Base-by-base conservation (phyloP, 2,888 invertebrate genomes). In the Luperina testacea region DNA sequence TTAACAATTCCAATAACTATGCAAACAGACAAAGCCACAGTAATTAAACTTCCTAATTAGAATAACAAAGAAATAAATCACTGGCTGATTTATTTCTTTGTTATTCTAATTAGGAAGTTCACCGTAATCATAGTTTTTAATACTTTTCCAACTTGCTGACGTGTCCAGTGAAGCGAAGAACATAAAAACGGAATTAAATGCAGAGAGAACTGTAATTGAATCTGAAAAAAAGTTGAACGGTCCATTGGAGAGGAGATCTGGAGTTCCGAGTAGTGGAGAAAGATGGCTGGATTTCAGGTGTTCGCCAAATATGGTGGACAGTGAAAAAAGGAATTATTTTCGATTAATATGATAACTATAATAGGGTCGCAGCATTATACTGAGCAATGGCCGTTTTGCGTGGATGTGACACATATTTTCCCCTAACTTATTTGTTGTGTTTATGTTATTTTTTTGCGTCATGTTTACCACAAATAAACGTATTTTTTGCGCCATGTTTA, bases 191-290 rank as follows among this genome's bases (percentile, higher is more conserved):
- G 51, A 79, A 86, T 85, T 84, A 82, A 87, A 84, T 53, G 11
- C 85, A 63, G 78, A 72, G 81, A 87, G 84, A 88, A 87, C 77
- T 63, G 74, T 88, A 87, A 90, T 87, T 85, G 82, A 85, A 83
- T 83, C 75, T 75, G 79, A 82, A 75, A 88, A 90, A 88, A 86
- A 1, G 2, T 0, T 32, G 0, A 9, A 64, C 72, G 75, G 71
- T 85, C 65, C 51, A 70, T 20, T 63, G 74, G 48, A 57, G 20
- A 61, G 51, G 15, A 76, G 38, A 71, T 24, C 61, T 67, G 53
- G 9, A 57, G 78, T 78, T 83, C 78, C 53, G 57, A 51, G 61
- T 68, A 72, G n/a, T 45, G 57, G 17, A 48, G 27, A 82, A 9
- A 57, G 17, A 24, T 67, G 32, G 27, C 4, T 11, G 32, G n/a